Evolutionary conservation across 2,888 invertebrate species (phyloP).

Genomic region (Hofmannophila pseudospretella): DNA sequence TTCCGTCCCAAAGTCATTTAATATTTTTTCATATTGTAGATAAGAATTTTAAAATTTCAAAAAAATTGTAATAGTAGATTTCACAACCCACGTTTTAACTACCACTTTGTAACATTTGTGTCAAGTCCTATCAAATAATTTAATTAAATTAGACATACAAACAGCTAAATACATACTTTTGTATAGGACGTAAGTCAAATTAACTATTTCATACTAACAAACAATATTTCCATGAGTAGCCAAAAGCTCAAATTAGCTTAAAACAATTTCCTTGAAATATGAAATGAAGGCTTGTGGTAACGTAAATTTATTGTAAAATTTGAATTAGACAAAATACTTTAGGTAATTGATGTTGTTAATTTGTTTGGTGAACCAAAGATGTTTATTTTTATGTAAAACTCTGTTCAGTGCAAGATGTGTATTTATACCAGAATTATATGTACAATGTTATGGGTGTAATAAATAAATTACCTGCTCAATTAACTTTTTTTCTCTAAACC

Average conservation of each 20-base stretch:
- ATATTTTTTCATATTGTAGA: constrained; percentile 37
- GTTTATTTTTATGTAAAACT: constrained; percentile 68
- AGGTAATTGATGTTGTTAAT: constrained; percentile 64
- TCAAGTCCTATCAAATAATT: constrained; percentile 18
- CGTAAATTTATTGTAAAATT: constrained; percentile 35
- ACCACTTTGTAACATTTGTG: constrained; percentile 23
- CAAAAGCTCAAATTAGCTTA: constrained; percentile 49
- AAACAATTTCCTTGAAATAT: constrained; percentile 43
- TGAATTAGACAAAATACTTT: constrained; percentile 29
- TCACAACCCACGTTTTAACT: constrained; percentile 33
- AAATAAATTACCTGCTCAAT: constrained; percentile 73
- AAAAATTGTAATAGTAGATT: constrained; percentile 28
- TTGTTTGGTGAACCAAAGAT: constrained; percentile 72
- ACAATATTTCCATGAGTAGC: constrained; percentile 33
- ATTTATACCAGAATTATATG: constrained; percentile 60
- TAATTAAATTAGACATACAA: constrained; percentile 24
- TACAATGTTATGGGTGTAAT: constrained; percentile 64
- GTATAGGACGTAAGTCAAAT: constrained; percentile 45
- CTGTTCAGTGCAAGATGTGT: constrained; percentile 57
- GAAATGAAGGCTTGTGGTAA: constrained; percentile 62
- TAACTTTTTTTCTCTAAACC: constrained; percentile 18
- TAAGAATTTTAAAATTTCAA: constrained; percentile 38
- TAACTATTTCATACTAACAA: constrained; percentile 31
- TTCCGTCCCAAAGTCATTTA: constrained; percentile 76
- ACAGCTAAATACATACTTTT: constrained; percentile 40